Evolutionary conservation across 2,113 vertebrate genomes (phyloP).

Genomic region (Thunnus maccoyii): DNA sequence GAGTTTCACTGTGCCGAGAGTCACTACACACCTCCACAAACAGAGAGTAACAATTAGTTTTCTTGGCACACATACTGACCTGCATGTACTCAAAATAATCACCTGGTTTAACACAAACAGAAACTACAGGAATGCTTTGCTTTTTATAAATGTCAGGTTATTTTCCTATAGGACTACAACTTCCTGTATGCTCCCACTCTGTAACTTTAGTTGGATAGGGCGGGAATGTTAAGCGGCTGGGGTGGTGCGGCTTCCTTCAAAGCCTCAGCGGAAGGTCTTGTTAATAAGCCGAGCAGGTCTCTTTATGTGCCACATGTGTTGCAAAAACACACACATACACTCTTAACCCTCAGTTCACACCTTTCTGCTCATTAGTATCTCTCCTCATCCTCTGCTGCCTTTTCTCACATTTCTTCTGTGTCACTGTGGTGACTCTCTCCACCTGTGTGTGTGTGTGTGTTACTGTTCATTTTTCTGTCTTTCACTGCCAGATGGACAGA

Average conservation of each 20-base stretch:
- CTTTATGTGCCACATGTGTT: slow-evolving; percentile 56
- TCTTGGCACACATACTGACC: slow-evolving; percentile 12
- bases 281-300: slow-evolving; percentile 52
- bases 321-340: slow-evolving; percentile 9
- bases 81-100: background rate
- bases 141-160: slow-evolving; percentile 18
- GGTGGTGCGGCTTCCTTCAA: slow-evolving; percentile 31
- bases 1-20: slow-evolving; percentile 67
- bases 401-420: slow-evolving; percentile 3
- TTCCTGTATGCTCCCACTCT: slow-evolving; percentile 24
- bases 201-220: background rate
- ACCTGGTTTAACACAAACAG: slow-evolving; percentile 25
- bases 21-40: slow-evolving; percentile 47
- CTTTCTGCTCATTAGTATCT: slow-evolving; percentile 15
- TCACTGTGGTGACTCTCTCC: slow-evolving; percentile 10
- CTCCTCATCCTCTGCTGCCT: background rate
- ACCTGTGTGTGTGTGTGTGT: background rate
- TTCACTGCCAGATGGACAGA: slow-evolving; percentile 53
- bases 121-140: slow-evolving; percentile 26
- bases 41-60: slow-evolving; percentile 33
- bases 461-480: slow-evolving; percentile 13
- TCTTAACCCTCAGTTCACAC: slow-evolving; percentile 25
- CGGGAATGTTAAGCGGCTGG: background rate
- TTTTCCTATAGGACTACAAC: slow-evolving; percentile 12
- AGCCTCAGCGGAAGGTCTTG: slow-evolving; percentile 41